A percentile compares a stretch with the other conserved stretches of the same genome.
phyloP scores from a whole-genome alignment of 2,797 vertebrate genomes.

The Rhinogobio ventralis region DNA sequence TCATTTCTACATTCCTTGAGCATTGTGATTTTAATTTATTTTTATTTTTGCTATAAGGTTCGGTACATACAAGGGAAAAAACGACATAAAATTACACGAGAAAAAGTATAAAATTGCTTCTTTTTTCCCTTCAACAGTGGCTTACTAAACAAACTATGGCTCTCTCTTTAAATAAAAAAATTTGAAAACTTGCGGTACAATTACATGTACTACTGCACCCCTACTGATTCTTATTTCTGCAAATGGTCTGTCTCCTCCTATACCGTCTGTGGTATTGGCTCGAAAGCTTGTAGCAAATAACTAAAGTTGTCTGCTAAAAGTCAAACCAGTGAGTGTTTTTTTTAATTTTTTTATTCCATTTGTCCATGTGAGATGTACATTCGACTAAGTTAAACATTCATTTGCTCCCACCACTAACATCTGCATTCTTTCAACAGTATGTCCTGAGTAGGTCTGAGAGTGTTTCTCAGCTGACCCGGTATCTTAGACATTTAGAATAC shows the following conservation, averaged over 20 bases:
- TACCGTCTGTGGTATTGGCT: background rate
- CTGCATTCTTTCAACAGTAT: constrained; percentile 3
- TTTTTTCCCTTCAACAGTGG: background rate
- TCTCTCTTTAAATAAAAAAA: background rate
- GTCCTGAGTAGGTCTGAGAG: constrained; percentile 7
- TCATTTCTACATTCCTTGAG: background rate
- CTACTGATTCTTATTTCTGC: background rate
- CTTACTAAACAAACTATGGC: background rate
- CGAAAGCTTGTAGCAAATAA: background rate
- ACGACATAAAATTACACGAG: background rate
- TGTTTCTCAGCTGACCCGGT: constrained; percentile 37
- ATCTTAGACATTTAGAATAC: constrained; percentile 27
- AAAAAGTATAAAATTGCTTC: background rate
- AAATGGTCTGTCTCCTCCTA: background rate
- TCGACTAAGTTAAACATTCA: background rate
- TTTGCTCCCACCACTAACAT: constrained; percentile 28
- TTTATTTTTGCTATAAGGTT: background rate
- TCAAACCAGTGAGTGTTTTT: background rate
- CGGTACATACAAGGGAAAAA: background rate
- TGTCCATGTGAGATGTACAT: constrained; percentile 8
- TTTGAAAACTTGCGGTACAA: background rate
- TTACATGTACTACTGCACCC: background rate
- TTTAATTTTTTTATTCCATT: background rate
- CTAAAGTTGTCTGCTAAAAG: constrained; percentile 9
- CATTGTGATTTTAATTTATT: background rate